These are phyloP conservation scores for Tanypteryx hageni DNA, from an alignment of 2,888 invertebrate genomes.

Conservation along the genomic window DNA sequence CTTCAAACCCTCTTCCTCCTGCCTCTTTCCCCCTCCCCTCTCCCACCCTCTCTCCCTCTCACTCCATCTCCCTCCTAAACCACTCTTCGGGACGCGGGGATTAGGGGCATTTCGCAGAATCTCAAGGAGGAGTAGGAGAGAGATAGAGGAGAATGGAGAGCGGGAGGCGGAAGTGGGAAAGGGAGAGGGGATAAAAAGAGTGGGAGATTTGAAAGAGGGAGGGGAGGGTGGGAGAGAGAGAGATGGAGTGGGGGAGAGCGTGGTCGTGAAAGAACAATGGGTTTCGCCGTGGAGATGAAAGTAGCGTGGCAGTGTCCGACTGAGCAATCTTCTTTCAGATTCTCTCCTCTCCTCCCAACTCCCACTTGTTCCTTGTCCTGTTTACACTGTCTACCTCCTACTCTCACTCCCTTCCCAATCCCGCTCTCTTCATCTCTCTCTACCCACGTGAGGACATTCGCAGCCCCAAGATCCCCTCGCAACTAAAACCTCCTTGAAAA, in stretches of 20 bases:
- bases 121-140: not conserved
- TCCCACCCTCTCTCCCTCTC: not conserved
- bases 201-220: not conserved
- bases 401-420: not conserved
- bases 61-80: not conserved
- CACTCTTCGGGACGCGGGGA: not conserved
- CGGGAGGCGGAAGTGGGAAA: too few species aligned
- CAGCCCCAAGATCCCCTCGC: not conserved
- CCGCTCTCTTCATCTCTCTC: not conserved
- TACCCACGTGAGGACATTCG: not conserved
- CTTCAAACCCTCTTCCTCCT: constrained; percentile 1
- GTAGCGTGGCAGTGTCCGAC: constrained; percentile 58
- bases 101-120: constrained; percentile 24
- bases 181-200: not conserved
- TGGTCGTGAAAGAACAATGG: constrained; percentile 21
- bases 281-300: constrained; percentile 46
- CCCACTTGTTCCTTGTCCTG: constrained; percentile 14
- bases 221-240: not conserved
- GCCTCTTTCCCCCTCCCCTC: not conserved
- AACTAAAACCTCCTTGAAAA: not conserved
- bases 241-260: not conserved
- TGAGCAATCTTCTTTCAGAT: constrained; percentile 37
- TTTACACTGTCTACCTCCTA: not conserved
- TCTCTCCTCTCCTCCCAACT: constrained; percentile 17
- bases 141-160: not conserved